Conservation (phyloP, 2,113 vertebrate genomes). For the Melanostigma gelatinosum region DNA sequence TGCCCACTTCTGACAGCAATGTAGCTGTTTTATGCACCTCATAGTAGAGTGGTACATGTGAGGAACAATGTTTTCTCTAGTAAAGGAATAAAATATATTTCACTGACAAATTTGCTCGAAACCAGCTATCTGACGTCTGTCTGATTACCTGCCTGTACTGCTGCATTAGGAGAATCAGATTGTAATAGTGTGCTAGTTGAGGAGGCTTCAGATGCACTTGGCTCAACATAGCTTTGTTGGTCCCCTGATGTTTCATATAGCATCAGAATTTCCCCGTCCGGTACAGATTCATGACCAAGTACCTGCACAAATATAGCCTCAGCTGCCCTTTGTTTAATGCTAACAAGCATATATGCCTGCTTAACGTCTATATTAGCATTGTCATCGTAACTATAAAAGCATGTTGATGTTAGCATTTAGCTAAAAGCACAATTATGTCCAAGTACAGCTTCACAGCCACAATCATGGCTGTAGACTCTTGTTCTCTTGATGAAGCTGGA, state of each 20-base stretch:
- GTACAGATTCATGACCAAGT: background rate
- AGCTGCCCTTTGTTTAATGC: background rate
- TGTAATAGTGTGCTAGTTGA: background rate
- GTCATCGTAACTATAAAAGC: background rate
- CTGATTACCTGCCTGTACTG: background rate
- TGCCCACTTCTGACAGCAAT: constrained; percentile 5
- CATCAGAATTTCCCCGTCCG: background rate
- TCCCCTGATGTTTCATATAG: background rate
- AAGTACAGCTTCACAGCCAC: background rate
- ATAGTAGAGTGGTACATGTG: background rate
- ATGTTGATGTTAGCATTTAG: background rate
- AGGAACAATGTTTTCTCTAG: background rate
- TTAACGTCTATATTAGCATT: background rate
- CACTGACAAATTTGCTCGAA: no score
- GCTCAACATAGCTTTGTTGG: background rate
- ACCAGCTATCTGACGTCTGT: background rate
- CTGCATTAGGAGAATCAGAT: background rate
- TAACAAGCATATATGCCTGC: background rate
- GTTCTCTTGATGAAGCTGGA: background rate
- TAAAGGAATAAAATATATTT: background rate
- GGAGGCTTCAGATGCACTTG: background rate
- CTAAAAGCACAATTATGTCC: background rate
- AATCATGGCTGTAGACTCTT: background rate
- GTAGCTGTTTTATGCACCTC: constrained; percentile 4
- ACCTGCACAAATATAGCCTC: background rate